Base-by-base conservation (phyloP, 2,888 invertebrate genomes). In the Tachina fera region DNA sequence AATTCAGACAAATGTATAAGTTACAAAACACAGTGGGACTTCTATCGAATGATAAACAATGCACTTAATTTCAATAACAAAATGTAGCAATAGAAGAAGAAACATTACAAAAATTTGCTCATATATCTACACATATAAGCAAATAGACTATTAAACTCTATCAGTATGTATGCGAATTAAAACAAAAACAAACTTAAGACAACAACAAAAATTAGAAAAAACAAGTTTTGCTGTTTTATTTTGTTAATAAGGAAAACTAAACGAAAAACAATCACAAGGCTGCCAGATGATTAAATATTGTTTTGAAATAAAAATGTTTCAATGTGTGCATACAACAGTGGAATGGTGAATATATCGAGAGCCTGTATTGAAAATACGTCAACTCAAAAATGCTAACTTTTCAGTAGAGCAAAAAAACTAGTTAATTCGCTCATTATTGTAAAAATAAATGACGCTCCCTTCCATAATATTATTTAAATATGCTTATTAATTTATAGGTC, bases 1-100 rank as follows among this genome's bases (percentile, higher is more conserved):
- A 39, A 47, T 19, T n/a, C 9, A 43, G 11, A 8, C 51, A 53
- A 3, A 65, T 43, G 41, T 43, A 63, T 71, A 53, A 53, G 71
- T 61, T 19, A 58, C 19, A 51, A 63, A 82, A 53, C 84, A 74
- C 84, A 84, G 80, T 80, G 70, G 79, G 84, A 31, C 70, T 75
- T 63, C 79, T 79, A 19, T 22, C 61, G 70, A 65, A 80, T 63
- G 75, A 79, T 75, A 84, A 78, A 72, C 70, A 76, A 84, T 80
- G 19, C 71, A 80, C 67, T 84, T 84, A 80, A 80, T 84, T 76
- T 84, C 71, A 80, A 76, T 84, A 71, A 60, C 43, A 60, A 58
- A 10, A 49, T 68, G 13, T n/a, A 74, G 31, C 65, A 71, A 71
- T 11, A 72, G 58, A 43, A 65, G 14, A 67, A 67, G 65, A 56